Evolutionary conservation across 2,888 invertebrate genomes (phyloP), one percentile per base, ranked within the genome.

Genomic region (Cheilosia scutellata): DNA sequence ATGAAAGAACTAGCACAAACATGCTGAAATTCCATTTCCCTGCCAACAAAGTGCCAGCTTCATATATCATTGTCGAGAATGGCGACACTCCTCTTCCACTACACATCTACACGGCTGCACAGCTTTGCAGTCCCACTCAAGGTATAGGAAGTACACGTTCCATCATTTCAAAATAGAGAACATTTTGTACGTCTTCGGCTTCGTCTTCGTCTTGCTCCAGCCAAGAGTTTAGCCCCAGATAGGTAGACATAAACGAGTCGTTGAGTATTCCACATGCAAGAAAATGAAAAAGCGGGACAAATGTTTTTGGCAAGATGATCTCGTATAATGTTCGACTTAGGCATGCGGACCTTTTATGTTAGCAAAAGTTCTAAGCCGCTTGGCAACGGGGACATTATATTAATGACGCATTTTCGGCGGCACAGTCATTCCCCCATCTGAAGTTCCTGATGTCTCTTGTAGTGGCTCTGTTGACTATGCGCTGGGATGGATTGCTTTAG

Each of bases 271-370:
- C 62, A 62, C 71, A 79, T 58, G 44, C 51, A 31, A 75, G 49
- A 57, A 57, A 63, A 68, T 86, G 82, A 82, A 86, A 77, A 86
- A 86, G 66, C 58, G 72, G 80, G 82, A 77, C 86, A 86, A 86
- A 86, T 82, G 86, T 82, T 86, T 71, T 72, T 86, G 86, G 86
- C 86, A 86, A 82, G 86, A 82, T 86, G 82, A 86, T 86, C 86
- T 77, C 71, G 66, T 72, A 82, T 82, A 77, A 86, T 80, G 82
- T 86, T 86, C 76, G 80, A 82, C 86, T 86, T 86, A 86, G 80
- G 86, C 76, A 76, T 86, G 82, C 66, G 80, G 72, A 82, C 71
- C 66, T 77, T 71, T 77, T 63, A 51, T 82, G 58, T 65, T 75
- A 68, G 68, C 51, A 79, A 16, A 44, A 84, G 58, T 70, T 80